Base-by-base conservation (phyloP, 2,797 vertebrate genomes). In the Crocidura indochinensis region DNA sequence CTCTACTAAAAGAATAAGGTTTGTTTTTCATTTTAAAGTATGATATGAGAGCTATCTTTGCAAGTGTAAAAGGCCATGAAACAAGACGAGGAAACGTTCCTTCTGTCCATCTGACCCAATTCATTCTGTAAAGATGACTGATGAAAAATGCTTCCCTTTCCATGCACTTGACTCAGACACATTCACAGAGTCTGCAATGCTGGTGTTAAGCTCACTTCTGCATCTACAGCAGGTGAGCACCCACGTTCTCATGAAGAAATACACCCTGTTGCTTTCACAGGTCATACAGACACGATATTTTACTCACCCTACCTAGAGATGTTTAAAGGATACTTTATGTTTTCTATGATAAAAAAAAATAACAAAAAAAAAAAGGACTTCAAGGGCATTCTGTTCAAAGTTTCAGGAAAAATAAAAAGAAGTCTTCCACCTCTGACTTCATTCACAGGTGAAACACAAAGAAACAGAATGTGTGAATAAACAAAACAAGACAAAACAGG, bases 1-100 rank as follows among this genome's bases (percentile, higher is more conserved):
- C 27, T 51, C 6, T 20, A 53, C 47, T 22, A 51, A 38, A 74
- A 88, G 1, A 2, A 2, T 51, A 15, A 15, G 14, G 14, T 51
- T 10, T 51, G 10, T 17, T 79, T 94, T 81, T 11, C 4, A 51
- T 72, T 79, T 90, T 51, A 79, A 67, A 73, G 1, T 12, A 83
- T 68, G 8, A 73, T 3, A 46, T 15, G 10, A 10, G 2, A 44
- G 17, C 27, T 26, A 65, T 71, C 46, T 64, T 83, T 64, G 44
- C 80, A 95, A 49, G 7, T 2, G 51, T 8, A 65, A 22, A 29
- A 22, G 68, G 56, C 65, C 4, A 68, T 38, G 38, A 10, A 78
- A 44, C 76, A 20, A 24, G 6, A 31, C 71, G 76, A 83, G 53
- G 65, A 91, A 44, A 46, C 20, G 69, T 81, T 20, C 10, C 19